These are phyloP conservation scores for Laterallus jamaicensis DNA, from an alignment of 2,113 vertebrate genomes.

Conservation along the genomic window DNA sequence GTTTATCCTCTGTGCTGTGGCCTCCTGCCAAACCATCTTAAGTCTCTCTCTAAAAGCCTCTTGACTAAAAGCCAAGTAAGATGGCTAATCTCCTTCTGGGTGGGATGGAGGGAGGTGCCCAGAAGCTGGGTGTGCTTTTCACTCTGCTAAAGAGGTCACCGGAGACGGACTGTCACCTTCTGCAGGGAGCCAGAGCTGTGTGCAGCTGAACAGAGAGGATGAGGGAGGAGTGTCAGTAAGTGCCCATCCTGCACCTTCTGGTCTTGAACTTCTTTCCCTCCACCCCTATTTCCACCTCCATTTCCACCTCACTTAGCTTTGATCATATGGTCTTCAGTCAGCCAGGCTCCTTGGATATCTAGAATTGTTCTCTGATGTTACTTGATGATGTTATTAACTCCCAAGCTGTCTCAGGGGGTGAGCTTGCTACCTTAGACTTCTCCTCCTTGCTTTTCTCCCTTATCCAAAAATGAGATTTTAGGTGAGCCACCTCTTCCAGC, in stretches of 20 bases:
- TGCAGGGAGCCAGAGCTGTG: not conserved
- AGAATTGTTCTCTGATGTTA: not conserved
- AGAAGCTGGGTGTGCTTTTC: not conserved
- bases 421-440: not conserved
- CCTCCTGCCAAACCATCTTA: not conserved
- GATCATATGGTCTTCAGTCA: not conserved
- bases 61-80: not conserved
- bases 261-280: not conserved
- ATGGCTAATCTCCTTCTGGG: not conserved
- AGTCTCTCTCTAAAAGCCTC: not conserved
- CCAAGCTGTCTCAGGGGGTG: too few species aligned
- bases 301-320: not conserved
- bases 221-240: rapidly evolving
- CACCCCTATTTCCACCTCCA: not conserved
- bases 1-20: not conserved
- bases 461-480: rapidly evolving
- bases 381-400: not conserved
- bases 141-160: not conserved
- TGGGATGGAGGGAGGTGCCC: not conserved
- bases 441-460: not conserved
- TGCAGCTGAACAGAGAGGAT: rapidly evolving
- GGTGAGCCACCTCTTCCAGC: rapidly evolving
- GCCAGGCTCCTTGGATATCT: not conserved
- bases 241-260: not conserved
- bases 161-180: not conserved